These are phyloP conservation scores for Ectemnius lituratus DNA, from an alignment of 2,888 invertebrate genomes.

Conservation along the genomic window DNA sequence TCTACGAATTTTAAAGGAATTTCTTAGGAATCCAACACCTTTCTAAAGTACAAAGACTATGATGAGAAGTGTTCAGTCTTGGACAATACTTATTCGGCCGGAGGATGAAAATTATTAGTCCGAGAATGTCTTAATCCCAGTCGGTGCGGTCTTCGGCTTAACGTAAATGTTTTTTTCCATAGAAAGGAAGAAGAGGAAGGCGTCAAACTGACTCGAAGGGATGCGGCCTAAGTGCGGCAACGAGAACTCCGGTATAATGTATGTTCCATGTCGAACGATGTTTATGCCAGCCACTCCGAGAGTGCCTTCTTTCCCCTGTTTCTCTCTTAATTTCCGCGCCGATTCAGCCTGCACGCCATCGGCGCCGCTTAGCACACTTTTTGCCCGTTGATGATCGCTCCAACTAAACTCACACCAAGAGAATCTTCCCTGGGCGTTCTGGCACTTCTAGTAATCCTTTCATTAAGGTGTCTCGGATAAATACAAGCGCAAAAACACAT, in stretches of 20 bases:
- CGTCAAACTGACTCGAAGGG: not conserved
- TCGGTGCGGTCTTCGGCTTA: conserved; percentile 64
- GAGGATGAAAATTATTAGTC: conserved; percentile 74
- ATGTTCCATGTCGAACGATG: conserved; percentile 44
- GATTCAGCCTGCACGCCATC: conserved; percentile 14
- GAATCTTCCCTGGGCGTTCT: too few species aligned
- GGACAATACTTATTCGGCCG: conserved; percentile 71
- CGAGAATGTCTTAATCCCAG: conserved; percentile 75
- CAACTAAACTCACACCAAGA: not conserved
- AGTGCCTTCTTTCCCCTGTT: conserved; percentile 17
- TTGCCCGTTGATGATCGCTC: not conserved
- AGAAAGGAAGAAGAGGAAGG: not conserved
- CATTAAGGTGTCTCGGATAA: too few species aligned
- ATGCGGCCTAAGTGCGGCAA: conserved; percentile 36
- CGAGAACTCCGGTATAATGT: conserved; percentile 48
- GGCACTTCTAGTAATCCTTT: too few species aligned
- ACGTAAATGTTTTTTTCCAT: conserved; percentile 64
- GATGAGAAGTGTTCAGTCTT: not conserved
- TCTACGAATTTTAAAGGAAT: too few species aligned
- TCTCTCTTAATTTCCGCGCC: conserved; percentile 21
- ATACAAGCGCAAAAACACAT: too few species aligned
- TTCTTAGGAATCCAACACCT: too few species aligned
- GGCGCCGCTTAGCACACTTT: not conserved
- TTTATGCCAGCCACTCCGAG: conserved; percentile 29
- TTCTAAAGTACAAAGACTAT: too few species aligned